These are phyloP conservation scores for Meghimatium bilineatum DNA, from an alignment of 2,888 invertebrate genomes.

Conservation along the genomic window DNA sequence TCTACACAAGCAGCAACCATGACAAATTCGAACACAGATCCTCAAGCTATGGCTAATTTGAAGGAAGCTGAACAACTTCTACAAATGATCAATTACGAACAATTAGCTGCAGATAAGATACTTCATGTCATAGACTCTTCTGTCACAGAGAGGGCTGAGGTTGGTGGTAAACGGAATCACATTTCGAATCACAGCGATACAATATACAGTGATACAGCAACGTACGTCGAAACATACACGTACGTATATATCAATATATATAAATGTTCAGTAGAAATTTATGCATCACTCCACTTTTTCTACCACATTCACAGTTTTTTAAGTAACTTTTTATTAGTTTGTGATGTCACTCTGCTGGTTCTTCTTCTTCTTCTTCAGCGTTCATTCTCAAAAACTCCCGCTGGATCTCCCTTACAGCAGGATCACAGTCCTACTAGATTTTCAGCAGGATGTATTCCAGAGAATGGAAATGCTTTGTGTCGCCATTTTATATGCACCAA, in stretches of 20 bases:
- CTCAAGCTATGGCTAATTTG: conserved; percentile 67
- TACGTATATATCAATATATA: neutral
- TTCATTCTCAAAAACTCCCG: too few species aligned
- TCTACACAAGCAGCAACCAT: conserved; percentile 62
- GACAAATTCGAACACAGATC: conserved; percentile 55
- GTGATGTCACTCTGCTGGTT: too few species aligned
- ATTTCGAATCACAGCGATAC: conserved; percentile 26
- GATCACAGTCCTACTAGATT: too few species aligned
- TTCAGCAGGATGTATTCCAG: too few species aligned
- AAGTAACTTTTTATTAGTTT: too few species aligned
- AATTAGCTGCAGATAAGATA: conserved; percentile 66
- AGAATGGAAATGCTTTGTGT: too few species aligned
- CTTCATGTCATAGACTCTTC: conserved; percentile 73
- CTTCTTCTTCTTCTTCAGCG: too few species aligned
- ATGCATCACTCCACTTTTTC: too few species aligned
- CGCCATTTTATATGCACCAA: too few species aligned
- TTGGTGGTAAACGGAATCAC: conserved; percentile 49
- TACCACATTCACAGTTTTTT: too few species aligned
- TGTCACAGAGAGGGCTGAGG: conserved; percentile 63
- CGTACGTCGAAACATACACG: neutral
- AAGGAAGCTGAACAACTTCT: conserved; percentile 62
- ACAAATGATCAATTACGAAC: conserved; percentile 65
- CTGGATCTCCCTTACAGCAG: too few species aligned
- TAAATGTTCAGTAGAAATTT: too few species aligned
- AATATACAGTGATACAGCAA: conserved; percentile 58